Conservation (phyloP, 2,888 invertebrate species). For the Plebejus melissa region DNA sequence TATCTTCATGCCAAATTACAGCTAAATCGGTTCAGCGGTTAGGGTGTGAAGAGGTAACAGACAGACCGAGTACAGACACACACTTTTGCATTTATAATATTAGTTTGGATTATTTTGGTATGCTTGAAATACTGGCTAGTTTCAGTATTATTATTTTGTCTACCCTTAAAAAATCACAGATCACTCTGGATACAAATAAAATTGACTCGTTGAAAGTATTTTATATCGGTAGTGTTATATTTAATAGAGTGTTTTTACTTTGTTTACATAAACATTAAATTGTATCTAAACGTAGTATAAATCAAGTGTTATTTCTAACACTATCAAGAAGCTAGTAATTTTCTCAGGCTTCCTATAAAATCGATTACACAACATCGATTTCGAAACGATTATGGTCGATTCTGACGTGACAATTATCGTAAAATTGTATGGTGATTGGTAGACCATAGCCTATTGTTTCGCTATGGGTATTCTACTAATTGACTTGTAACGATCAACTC, state of each 20-base stretch:
- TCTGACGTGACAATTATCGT: not conserved
- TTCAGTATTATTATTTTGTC: too few relatives aligned
- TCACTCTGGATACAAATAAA: not conserved
- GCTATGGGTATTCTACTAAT: slow-evolving; percentile 9
- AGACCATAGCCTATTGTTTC: slow-evolving; percentile 17
- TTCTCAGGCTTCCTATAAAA: slow-evolving; percentile 8
- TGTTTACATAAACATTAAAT: not conserved
- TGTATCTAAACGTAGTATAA: too few relatives aligned
- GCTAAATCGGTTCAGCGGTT: too few relatives aligned
- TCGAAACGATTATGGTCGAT: slow-evolving; percentile 7
- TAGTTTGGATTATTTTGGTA: too few relatives aligned
- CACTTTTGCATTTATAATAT: too few relatives aligned
- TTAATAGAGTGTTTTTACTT: not conserved
- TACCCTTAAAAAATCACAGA: too few relatives aligned
- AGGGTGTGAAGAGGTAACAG: too few relatives aligned
- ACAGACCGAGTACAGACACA: too few relatives aligned
- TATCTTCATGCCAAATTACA: too few relatives aligned
- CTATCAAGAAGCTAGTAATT: slow-evolving; percentile 3
- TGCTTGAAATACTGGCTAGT: too few relatives aligned
- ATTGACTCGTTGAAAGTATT: not conserved
- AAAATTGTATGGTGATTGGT: slow-evolving; percentile 3
- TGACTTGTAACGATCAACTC: not conserved
- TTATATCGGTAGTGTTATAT: not conserved
- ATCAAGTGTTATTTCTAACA: not conserved
- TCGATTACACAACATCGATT: slow-evolving; percentile 24